Base-by-base conservation (phyloP, 2,888 invertebrate species). In the Macrophya alboannulata region DNA sequence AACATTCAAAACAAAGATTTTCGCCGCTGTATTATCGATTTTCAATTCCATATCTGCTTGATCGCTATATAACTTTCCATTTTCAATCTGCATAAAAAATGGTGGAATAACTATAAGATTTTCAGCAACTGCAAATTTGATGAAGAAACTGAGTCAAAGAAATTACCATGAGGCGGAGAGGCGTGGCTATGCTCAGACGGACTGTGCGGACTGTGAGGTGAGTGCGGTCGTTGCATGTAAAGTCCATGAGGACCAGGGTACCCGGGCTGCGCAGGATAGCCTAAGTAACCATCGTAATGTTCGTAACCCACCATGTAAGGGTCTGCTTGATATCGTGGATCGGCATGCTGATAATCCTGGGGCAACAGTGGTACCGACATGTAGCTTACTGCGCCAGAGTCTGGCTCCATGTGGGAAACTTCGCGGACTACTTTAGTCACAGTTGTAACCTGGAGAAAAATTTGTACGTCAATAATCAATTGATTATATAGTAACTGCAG, bases 391-490 rank as follows among this genome's bases (percentile, higher is more conserved):
- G 93, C 92, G 4, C 92, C 93, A 72, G 93, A 95, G 91, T 95
- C 95, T 84, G 95, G 95, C 87, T 95, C 95, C 93, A 95, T 94
- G 91, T 95, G 95, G 85, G 94, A 94, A 79, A 96, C 95, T 92
- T 96, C 96, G 87, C 96, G 95, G 72, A 96, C 96, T 76, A 96
- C 96, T 94, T 96, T 96, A 85, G 96, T 96, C 87, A 96, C 96
- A 51, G 96, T 96, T 86, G 96, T 96, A 91, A 96, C 96, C 95
- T 96, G 94, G 9, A 86, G 86, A 86, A 85, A 40, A 62, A 81
- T 81, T n/a, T 40, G 15, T 17, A 15, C 43, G 21, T 21, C n/a
- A 77, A 17, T 37, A 15, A 48, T 77, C 0, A 37, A n/a, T 55
- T 25, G 37, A 77, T 0, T 55, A 45, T n/a, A 40, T 1, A 43